These are phyloP conservation scores for Cerastis rubricosa DNA, from an alignment of 2,888 invertebrate genomes.

Conservation along the genomic window DNA sequence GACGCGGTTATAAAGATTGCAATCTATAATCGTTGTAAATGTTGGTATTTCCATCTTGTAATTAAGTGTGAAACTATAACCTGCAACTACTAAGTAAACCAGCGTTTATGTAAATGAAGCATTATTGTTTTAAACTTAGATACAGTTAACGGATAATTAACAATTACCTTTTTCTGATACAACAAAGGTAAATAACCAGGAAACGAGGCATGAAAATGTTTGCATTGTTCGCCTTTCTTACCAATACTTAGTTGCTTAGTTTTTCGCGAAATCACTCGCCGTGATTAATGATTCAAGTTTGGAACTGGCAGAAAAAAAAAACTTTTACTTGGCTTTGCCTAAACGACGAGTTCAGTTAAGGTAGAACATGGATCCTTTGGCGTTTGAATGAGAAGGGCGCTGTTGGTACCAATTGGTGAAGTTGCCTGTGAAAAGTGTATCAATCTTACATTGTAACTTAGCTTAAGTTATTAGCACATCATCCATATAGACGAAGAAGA, in stretches of 20 bases:
- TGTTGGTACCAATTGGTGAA: neutral
- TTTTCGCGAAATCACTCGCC: slow-evolving; percentile 44
- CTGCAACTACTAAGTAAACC: neutral
- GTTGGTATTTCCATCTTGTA: neutral
- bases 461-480: no score
- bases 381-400: neutral
- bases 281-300: slow-evolving; percentile 54
- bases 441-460: no score
- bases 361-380: neutral
- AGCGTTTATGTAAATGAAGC: slow-evolving; percentile 23
- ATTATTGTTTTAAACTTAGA: slow-evolving; percentile 23
- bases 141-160: slow-evolving; percentile 33
- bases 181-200: slow-evolving; percentile 36
- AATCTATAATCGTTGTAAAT: slow-evolving; percentile 2
- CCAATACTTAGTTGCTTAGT: slow-evolving; percentile 7
- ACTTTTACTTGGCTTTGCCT: slow-evolving; percentile 25
- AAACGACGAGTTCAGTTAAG: slow-evolving; percentile 30
- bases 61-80: slow-evolving; percentile 17
- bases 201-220: slow-evolving; percentile 44
- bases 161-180: slow-evolving; percentile 34
- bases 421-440: neutral
- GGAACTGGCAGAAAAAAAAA: slow-evolving; percentile 27
- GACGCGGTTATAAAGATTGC: neutral
- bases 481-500: no score
- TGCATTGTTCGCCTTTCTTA: slow-evolving; percentile 29